These are phyloP conservation scores for Sipha flava DNA, from an alignment of 1,140 invertebrate genomes.

Conservation along the genomic window DNA sequence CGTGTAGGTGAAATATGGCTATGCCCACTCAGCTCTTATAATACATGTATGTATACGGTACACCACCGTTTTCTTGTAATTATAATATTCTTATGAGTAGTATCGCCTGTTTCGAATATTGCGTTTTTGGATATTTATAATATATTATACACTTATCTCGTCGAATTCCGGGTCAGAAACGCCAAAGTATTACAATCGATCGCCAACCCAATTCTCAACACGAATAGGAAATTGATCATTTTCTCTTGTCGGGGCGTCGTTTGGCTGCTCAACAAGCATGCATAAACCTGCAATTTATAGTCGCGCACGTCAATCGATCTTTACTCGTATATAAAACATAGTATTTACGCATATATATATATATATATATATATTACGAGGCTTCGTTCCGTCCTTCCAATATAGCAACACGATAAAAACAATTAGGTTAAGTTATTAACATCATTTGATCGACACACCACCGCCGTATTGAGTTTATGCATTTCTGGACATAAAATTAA, in stretches of 20 bases:
- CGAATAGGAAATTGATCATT: slow-evolving; percentile 14
- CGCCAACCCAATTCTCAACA: not conserved
- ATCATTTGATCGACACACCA: not conserved
- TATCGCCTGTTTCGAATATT: too few species aligned
- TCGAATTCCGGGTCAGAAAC: not conserved
- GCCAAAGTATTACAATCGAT: not conserved
- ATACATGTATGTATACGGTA: too few species aligned
- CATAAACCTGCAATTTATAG: slow-evolving; percentile 13
- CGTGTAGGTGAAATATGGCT: too few species aligned
- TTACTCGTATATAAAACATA: too few species aligned
- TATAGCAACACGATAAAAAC: not conserved
- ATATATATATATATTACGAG: not conserved
- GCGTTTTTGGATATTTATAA: not conserved
- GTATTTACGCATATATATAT: not conserved
- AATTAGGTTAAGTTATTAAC: too few species aligned
- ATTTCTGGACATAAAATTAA: not conserved
- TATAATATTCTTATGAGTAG: too few species aligned
- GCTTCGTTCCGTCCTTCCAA: not conserved
- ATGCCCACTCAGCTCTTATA: too few species aligned
- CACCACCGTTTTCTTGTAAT: too few species aligned
- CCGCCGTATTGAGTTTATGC: not conserved
- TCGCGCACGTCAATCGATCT: not conserved
- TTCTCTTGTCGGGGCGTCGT: not conserved
- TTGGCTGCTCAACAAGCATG: not conserved
- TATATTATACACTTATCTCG: not conserved